Base-by-base conservation (phyloP, 1,140 invertebrate species). In the Dolichoris vasculosae region DNA sequence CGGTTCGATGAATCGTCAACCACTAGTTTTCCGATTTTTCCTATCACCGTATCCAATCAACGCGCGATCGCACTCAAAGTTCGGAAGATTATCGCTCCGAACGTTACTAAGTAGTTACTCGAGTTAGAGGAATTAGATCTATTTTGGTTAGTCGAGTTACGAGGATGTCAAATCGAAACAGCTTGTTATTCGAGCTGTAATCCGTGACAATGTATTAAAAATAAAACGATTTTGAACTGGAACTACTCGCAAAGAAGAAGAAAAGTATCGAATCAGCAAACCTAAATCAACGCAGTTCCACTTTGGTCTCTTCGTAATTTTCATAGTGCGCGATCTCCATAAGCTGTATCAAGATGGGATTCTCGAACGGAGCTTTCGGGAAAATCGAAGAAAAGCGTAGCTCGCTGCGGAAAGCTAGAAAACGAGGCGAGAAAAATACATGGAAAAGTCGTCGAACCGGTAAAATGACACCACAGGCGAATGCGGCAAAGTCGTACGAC, bases 361-460 rank as follows among this genome's bases (percentile, higher is more conserved):
- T 40, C 38, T n/a, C 1, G 32, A 46, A 80, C 30, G 63, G 17
- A 17, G 59, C 59, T 64, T 80, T 67, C 23, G 55, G 51, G 32
- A 71, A 71, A 51, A 79, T 71, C 35, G 43, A 73, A 67, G 87
- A 86, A 75, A 82, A 88, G 78, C 82, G 32, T 17, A 35, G 38
- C 40, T 11, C 69, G 15, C 9, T 40, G 9, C 2, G 43, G 59
- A 63, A 59, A 81, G 43, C 8, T 59, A n/a, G 48, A 51, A 20
- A 82, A 43, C 9, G 55, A 59, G 30, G 32, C 2, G 17, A n/a
- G 55, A 64, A 38, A 63, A 67, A 80, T 35, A 64, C 13, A 64
- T 63, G 13, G 77, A 79, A 79, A 63, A 79, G 77, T 40, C 38
- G 38, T 73, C 38, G 69, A 43, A 73, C 69, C 59, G 32, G 67